Base-by-base conservation (phyloP, 2,888 invertebrate species). In the Pterobdella sp. region DNA sequence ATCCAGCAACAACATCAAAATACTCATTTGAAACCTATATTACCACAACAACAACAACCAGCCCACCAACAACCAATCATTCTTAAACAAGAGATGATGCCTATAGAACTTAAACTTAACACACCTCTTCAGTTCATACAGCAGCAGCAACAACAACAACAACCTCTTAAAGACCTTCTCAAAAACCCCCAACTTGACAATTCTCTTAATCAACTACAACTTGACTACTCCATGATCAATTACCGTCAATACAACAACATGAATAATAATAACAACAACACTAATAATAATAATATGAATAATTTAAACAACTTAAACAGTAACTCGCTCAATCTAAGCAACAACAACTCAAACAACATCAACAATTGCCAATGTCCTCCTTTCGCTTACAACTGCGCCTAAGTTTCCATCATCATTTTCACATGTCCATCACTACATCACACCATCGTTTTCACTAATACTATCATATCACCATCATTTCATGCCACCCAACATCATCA, bases 21-120 rank as follows among this genome's bases (percentile, higher is more conserved):
- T 22, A 63, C 10, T 63, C 63, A 63, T 14, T 14, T 63, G 26
- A n/a, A 63, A n/a, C 63, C 7, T 14, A 7, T 7, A 63, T n/a
- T n/a, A 26, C 70, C 49, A 70, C 49, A 42, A n/a, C 34, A 26
- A 49, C 70, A 70, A 70, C 70, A 49, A 32, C n/a, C 70, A 22
- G 52, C 49, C 29, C 52, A 37, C 22, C 26, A 42, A 14, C 70
- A 70, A 56, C 1, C 49, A 32, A 26, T 70, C 7, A 36, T 29
- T 1, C 34, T 70, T n/a, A 70, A 70, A 32, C 70, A 70, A 31
- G 70, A 70, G 49, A 70, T 70, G 70, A 26, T 70, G 18, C 70
- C 70, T 18, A 31, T 70, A 18, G 70, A 70, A 35, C 32, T 70
- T 31, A 70, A 26, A 1, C 29, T 70, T 7, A 70, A 70, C 52